phyloP scores from a whole-genome alignment of 2,888 invertebrate species.

The Xestobium rufovillosum region DNA sequence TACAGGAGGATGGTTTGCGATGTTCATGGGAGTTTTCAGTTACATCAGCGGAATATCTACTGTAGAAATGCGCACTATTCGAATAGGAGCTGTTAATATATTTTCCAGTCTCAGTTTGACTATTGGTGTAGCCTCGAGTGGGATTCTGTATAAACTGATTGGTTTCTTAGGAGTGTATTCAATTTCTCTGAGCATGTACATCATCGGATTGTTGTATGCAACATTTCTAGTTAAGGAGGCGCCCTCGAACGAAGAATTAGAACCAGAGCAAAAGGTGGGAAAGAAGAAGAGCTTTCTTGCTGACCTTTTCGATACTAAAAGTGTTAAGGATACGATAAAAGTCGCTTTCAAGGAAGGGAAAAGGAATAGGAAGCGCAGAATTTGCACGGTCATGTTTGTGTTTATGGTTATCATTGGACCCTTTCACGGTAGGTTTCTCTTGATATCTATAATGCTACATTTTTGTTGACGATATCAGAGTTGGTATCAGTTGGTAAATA shows the following conservation, averaged over 20 bases:
- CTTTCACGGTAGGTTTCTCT: conserved; percentile 65
- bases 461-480: too few relatives aligned
- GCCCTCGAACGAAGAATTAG: conserved; percentile 20
- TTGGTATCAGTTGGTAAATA: too few relatives aligned
- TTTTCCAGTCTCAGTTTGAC: conserved; percentile 48
- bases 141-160: conserved; percentile 42
- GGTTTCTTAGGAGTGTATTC: conserved; percentile 33
- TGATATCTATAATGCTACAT: too few relatives aligned
- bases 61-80: conserved; percentile 48
- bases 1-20: conserved; percentile 51
- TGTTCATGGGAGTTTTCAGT: conserved; percentile 51
- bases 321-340: conserved; percentile 64
- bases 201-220: conserved; percentile 27
- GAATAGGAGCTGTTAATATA: conserved; percentile 52
- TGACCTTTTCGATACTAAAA: conserved; percentile 61
- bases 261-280: conserved; percentile 42
- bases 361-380: conserved; percentile 59
- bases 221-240: conserved; percentile 26
- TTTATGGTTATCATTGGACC: conserved; percentile 76
- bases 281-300: conserved; percentile 41
- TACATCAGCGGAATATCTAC: conserved; percentile 54
- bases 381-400: conserved; percentile 65
- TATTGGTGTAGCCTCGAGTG: conserved; percentile 46
- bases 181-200: conserved; percentile 24
- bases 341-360: conserved; percentile 70